Evolutionary conservation across 92 coral and sea anemone species (phyloP), one percentile per base, ranked within the genome.

Genomic region (Diadumene lineata): DNA sequence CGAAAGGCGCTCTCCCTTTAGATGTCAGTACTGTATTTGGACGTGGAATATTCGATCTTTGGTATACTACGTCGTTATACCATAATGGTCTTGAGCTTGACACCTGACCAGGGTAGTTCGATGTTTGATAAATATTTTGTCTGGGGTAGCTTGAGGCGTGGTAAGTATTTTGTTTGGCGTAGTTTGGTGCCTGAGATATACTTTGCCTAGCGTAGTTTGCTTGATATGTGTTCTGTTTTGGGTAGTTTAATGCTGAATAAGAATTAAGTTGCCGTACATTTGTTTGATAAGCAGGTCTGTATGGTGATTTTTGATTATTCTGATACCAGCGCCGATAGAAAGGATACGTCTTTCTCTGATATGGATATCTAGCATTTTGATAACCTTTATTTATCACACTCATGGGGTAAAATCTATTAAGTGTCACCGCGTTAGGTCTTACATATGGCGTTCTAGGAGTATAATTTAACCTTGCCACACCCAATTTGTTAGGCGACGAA

Each of bases 21-120:
- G 66, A 72, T 33, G 27, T 58, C 17, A 56, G 53, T 11, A 56
- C 27, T 15, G 74, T 68, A 43, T 70, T 31, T 50, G 77, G 77
- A 34, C 25, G 60, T 34, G 60, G 63, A 56, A 72, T 34, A 16
- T 53, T 11, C 31, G 77, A 72, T 25, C 77, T 72, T 29, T 72
- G 77, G 26, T 72, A 72, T n/a, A n/a, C n/a, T n/a, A n/a, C n/a
- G n/a, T n/a, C n/a, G 11, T 60, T 56, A 55, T 53, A 71, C 58
- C 58, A 53, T 15, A 23, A 53, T 18, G 73, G 73, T 11, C 28
- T 61, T 34, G 27, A 46, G 15, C 19, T 0, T 19, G 33, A 51
- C 27, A 9, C 43, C 16, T 13, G 60, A 25, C 63, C 0, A 15
- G 50, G 75, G 43, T 38, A 38, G 7, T 38, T 38, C 13, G 33